Evolutionary conservation across 2,113 vertebrate genomes (phyloP), one percentile per base, ranked within the genome.

Genomic region (Poeciliopsis prolifica): DNA sequence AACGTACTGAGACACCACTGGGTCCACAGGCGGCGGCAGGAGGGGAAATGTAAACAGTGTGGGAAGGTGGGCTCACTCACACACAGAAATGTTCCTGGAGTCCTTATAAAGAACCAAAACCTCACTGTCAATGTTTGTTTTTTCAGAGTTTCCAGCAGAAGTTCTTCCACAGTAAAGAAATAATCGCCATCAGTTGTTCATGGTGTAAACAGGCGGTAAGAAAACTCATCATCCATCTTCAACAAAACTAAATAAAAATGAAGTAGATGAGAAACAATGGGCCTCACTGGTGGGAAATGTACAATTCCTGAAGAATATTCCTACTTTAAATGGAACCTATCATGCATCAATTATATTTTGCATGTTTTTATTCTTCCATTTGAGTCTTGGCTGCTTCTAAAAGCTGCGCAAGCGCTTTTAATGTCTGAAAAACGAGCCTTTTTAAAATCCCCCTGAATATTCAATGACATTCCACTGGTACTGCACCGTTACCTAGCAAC

Each of bases 131-230:
- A 30, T 65, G 6, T 68, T 14, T 86, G 60, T 91, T 81, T 74
- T 72, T 65, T 73, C 84, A 99, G 98, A 97, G 98, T 78, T 99
- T 99, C 92, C 97, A 99, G 78, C 98, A 99, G 92, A 99, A 99
- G 91, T 97, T 99, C 92, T 99, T 99, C 93, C 97, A 99, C 86
- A 99, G 96, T 91, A 99, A 99, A 95, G 98, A 99, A 94, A 99
- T 99, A 65, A 96, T 99, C 88, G 97, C 98, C 71, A 99, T 99
- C 94, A 99, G 98, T 80, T 99, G 98, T 74, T 98, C 98, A 31
- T 99, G 98, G 98, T 99, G 98, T 92, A 99, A 99, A 93, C 96
- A 97, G 91, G 98, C 98, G 54, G 98, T 99, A 91, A 97, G 98
- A 92, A 14, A 6, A 48, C 44, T 48, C 44, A 48, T 48, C 15